Conservation (phyloP, 2,113 vertebrate species). For the Megalops atlanticus region DNA sequence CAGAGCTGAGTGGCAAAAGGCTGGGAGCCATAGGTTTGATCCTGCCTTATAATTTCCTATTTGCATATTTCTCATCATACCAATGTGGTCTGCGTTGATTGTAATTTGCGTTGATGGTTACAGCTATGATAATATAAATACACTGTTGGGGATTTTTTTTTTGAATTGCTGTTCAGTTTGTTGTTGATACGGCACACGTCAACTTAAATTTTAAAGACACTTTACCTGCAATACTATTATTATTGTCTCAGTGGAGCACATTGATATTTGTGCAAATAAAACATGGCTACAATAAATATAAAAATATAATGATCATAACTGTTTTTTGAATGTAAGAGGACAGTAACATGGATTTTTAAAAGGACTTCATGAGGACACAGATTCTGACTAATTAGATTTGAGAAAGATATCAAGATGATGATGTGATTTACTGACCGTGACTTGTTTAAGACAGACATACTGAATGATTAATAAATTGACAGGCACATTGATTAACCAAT, state of each 20-base stretch:
- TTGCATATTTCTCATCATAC: slow-evolving; percentile 9
- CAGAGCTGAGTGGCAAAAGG: neutral
- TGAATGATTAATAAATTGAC: too few species aligned
- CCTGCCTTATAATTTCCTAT: slow-evolving; percentile 3
- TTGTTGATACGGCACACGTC: neutral
- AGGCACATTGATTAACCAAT: neutral
- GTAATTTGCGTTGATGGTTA: neutral
- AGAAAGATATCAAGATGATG: neutral
- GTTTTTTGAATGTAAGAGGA: neutral
- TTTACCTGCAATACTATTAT: too few species aligned
- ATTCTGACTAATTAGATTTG: neutral
- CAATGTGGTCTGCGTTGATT: neutral
- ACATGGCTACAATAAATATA: neutral
- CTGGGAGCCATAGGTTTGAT: neutral
- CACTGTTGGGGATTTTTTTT: neutral
- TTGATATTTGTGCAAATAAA: neutral
- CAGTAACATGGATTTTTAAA: too few species aligned
- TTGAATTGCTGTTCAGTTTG: neutral
- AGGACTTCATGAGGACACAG: too few species aligned
- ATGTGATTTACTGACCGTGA: neutral
- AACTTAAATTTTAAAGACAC: too few species aligned
- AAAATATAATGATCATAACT: slow-evolving; percentile 1
- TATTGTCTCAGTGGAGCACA: neutral
- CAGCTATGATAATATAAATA: neutral
- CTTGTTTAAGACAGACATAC: neutral